Base-by-base conservation (phyloP, 1,140 invertebrate species). In the Diorhabda carinulata region DNA sequence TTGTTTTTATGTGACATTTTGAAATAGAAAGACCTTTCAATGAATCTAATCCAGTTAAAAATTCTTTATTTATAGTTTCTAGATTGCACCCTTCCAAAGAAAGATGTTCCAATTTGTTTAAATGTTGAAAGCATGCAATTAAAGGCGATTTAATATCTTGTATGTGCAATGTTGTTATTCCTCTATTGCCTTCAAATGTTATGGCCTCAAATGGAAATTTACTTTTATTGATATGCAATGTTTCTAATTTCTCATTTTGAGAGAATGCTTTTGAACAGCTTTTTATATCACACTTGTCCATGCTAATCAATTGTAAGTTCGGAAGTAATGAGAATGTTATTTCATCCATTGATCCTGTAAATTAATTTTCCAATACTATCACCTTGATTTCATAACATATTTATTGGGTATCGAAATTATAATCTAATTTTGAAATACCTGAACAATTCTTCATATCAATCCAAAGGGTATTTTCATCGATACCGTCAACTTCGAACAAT, bases 401-500 rank as follows among this genome's bases (percentile, higher is more conserved):
- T 25, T 25, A 25, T 25, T 25, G 25, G 25, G 25, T 25, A 25
- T 25, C 25, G 25, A 25, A 25, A 25, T 25, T 25, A 25, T 25
- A 25, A 25, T 25, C 25, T 25, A 25, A 25, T 25, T 25, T 25
- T 25, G 25, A 25, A 25, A 25, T 41, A 62, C 61, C 61, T 62
- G 61, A 47, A 62, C 61, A 62, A 62, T 62, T 62, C 43, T 10
- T 62, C 61, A 62, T 62, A 10, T 62, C 61, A 6, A 62, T 43
- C 61, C 61, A 62, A n/a, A 43, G 8, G 5, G 41, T 43, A 9
- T 1, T 8, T 62, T 6, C 5, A 43, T 62, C 42, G 8, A 43
- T 10, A 43, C 43, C 61, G 41, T 43, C 42, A 62, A 43, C 43
- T 43, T 43, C 61, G 25, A 62, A 62, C 3, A 62, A 9, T 47